Percentiles rank a stretch among this genome's conserved stretches.
Conservation (phyloP, 2,113 vertebrate species). For the Clarias macrocephalus region DNA sequence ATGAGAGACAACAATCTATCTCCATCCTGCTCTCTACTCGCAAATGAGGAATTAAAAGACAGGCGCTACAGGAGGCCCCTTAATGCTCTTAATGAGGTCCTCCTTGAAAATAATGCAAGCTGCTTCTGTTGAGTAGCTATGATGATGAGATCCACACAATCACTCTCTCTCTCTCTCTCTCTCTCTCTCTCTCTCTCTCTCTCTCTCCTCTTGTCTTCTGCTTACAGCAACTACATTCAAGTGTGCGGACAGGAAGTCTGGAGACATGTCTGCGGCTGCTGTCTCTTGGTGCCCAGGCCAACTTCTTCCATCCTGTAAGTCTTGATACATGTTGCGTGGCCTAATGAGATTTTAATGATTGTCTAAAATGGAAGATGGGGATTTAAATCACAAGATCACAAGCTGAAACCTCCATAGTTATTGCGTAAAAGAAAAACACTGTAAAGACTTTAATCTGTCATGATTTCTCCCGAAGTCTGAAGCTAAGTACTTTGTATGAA, state of each 20-base stretch:
- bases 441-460: neutral
- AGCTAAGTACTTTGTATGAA: neutral
- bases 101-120: slow-evolving; percentile 39
- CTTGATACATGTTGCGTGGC: neutral
- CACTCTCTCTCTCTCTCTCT: slow-evolving; percentile 16
- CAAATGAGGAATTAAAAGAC: slow-evolving; percentile 16
- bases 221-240: slow-evolving; percentile 93
- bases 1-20: slow-evolving; percentile 2
- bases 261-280: slow-evolving; percentile 95
- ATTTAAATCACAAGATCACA: neutral
- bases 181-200: neutral
- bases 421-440: neutral
- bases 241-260: slow-evolving; percentile 94
- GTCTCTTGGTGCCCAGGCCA: slow-evolving; percentile 94
- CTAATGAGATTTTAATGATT: neutral
- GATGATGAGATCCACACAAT: slow-evolving; percentile 23
- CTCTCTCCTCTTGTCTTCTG: slow-evolving; percentile 40
- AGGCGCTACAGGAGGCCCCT: slow-evolving; percentile 25
- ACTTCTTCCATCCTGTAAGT: slow-evolving; percentile 96
- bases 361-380: neutral
- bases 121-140: slow-evolving; percentile 7
- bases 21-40: slow-evolving; percentile 1
- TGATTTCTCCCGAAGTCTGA: neutral
- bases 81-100: slow-evolving; percentile 46
- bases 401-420: neutral